Evolutionary conservation across 2,797 vertebrate genomes (phyloP).

Genomic region (Phalanger gymnotis): DNA sequence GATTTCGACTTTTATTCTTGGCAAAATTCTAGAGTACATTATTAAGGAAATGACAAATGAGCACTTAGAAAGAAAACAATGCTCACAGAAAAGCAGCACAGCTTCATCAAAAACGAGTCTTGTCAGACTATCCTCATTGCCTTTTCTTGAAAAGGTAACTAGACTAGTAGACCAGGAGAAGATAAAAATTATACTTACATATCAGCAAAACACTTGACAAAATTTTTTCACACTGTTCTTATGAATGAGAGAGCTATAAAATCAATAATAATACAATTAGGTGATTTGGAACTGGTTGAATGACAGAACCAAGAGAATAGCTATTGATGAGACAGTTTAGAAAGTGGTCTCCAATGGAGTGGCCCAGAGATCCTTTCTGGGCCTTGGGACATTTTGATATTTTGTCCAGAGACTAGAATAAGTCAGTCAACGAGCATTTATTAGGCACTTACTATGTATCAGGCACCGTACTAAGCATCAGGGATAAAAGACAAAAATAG

Average conservation of each 20-base stretch:
- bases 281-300: not conserved
- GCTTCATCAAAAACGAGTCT: not conserved
- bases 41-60: not conserved
- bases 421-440: not conserved
- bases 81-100: not conserved
- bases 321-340: not conserved
- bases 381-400: not conserved
- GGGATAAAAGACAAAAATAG: not conserved
- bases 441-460: not conserved
- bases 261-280: not conserved
- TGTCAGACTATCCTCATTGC: not conserved
- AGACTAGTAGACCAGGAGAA: not conserved
- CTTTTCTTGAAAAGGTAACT: not conserved
- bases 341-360: not conserved
- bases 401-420: not conserved
- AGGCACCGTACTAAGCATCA: not conserved
- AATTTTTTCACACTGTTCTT: not conserved
- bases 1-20: not conserved
- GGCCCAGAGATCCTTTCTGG: not conserved
- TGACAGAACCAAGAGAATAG: not conserved
- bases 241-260: not conserved
- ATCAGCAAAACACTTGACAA: not conserved
- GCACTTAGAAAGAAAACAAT: not conserved
- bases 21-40: not conserved
- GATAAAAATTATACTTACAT: not conserved